phyloP scores from a whole-genome alignment of 2,888 invertebrate species.

The Branchipolynoe longqiensis region DNA sequence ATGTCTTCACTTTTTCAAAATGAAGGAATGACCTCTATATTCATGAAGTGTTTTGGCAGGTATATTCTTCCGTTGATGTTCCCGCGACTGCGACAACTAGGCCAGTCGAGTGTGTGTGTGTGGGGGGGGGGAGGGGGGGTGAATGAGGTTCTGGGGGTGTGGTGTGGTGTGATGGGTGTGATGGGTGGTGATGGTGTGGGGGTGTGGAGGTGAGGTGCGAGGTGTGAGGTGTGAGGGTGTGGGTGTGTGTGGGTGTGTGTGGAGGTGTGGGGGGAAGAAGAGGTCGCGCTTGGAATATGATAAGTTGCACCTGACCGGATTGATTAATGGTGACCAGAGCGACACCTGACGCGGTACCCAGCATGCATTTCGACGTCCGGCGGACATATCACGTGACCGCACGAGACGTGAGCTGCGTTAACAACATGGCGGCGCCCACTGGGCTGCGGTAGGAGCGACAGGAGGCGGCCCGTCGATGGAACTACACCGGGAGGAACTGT shows the following conservation, averaged over 20 bases:
- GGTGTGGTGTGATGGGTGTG: background rate
- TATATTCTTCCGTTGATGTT: too few relatives aligned
- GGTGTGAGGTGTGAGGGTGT: background rate
- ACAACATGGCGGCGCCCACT: background rate
- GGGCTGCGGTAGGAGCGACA: background rate
- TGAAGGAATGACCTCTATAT: too few relatives aligned
- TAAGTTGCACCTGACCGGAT: conserved; percentile 51
- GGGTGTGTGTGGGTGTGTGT: background rate
- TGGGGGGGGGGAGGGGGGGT: background rate
- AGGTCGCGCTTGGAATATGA: background rate
- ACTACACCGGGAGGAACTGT: too few relatives aligned
- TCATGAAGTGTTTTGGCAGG: too few relatives aligned
- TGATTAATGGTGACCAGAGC: conserved; percentile 34
- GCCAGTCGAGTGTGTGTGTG: too few relatives aligned
- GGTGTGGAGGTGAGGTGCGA: background rate
- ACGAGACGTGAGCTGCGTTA: conserved; percentile 9
- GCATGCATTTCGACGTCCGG: conserved; percentile 39
- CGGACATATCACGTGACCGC: conserved; percentile 45
- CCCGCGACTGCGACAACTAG: too few relatives aligned
- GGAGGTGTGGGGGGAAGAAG: background rate
- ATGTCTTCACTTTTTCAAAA: too few relatives aligned
- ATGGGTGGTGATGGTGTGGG: background rate
- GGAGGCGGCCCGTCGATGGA: too few relatives aligned
- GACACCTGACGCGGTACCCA: conserved; percentile 41
- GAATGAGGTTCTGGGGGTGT: background rate